Percentiles rank a stretch among this genome's conserved stretches.
These are phyloP conservation scores for Solen grandis DNA, from an alignment of 1,140 invertebrate genomes.

Conservation along the genomic window DNA sequence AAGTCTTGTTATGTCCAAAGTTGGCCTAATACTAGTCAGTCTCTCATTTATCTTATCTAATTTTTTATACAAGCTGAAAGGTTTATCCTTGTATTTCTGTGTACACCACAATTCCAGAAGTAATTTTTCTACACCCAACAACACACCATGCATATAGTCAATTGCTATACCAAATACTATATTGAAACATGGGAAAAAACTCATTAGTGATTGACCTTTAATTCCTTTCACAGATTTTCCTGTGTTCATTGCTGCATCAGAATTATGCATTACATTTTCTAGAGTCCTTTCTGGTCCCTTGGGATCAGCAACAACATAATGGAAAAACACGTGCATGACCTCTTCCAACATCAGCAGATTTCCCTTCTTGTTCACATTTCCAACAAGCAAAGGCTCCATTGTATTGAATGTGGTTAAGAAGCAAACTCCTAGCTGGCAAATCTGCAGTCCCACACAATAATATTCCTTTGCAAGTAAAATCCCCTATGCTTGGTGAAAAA, in stretches of 20 bases:
- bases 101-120: slow-evolving; percentile 20
- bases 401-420: no score
- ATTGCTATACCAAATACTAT: slow-evolving; percentile 23
- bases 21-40: slow-evolving; percentile 24
- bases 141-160: slow-evolving; percentile 39
- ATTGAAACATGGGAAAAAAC: no score
- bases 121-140: slow-evolving; percentile 10
- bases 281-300: no score
- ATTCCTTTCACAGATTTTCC: slow-evolving; percentile 42
- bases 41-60: no score
- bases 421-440: slow-evolving; percentile 44
- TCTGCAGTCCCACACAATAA: slow-evolving; percentile 33
- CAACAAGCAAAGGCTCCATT: slow-evolving; percentile 43
- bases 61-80: no score
- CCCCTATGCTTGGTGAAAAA: neutral
- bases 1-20: slow-evolving; percentile 33
- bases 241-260: neutral
- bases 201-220: slow-evolving; percentile 19
- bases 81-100: slow-evolving; percentile 5
- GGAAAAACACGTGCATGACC: slow-evolving; percentile 36
- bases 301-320: slow-evolving; percentile 19
- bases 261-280: slow-evolving; percentile 1
- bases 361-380: no score
- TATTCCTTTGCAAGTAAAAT: neutral
- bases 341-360: slow-evolving; percentile 34